Base-by-base conservation (phyloP, 2,888 invertebrate genomes). In the Cryptocephalus primarius region DNA sequence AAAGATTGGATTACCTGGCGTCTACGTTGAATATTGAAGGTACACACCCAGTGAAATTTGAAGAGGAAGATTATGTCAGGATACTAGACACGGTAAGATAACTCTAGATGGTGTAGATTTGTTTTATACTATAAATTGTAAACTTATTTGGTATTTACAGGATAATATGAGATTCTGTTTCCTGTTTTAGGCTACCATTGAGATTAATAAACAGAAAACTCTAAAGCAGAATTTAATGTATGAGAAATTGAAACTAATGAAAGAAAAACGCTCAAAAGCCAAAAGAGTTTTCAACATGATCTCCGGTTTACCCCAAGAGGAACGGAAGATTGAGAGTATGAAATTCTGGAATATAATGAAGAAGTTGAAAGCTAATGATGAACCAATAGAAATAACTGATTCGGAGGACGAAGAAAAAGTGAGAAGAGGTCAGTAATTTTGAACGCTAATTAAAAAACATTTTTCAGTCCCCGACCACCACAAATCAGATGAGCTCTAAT, bases 1-100 rank as follows among this genome's bases (percentile, higher is more conserved):
- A 53, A 32, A 57, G 53, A 48, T 43, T 58, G 13, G 50, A 54
- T 13, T 49, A 56, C 14, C 39, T 60, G 10, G 56, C 55, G 4
- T 47, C 45, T 38, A 12, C 56, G 33, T 22, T 54, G 32, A 46
- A 48, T 22, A 6, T 22, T 22, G 22, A 22, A 22, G 3, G 3
- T 22, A 22, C 22, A 22, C 2, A 22, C 6, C 22, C 22, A 22
- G 3, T 4, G 22, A 22, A 6, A 22, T 22, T 22, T 22, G 22
- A 22, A 22, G 22, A 22, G 22, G 22, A 2, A 2, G 22, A 22
- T 22, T 22, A 22, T 22, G 6, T 22, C 22, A 22, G 22, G 22
- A 22, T 22, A 22, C 22, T 22, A 22, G 6, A 22, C 6, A 22
- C 22, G 6, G 22, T 22, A 22, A 22, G 22, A 22, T 22, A 2